Conservation (phyloP, 2,797 vertebrate genomes). For the Scomberomorus guttatus region DNA sequence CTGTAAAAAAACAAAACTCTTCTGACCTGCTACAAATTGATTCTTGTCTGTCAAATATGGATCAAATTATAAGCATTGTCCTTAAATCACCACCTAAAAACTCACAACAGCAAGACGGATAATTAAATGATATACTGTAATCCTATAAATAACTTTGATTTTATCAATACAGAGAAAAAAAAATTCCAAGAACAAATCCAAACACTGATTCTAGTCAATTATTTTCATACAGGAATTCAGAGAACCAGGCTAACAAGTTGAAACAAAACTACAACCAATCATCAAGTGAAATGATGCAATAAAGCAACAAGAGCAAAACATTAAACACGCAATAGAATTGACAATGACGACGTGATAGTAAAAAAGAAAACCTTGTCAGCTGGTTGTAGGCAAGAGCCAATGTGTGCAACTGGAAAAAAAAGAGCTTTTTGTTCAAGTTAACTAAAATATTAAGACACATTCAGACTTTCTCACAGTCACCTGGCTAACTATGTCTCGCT, state of each 20-base stretch:
- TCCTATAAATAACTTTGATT: background rate
- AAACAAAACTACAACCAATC: background rate
- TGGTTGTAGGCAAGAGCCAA: background rate
- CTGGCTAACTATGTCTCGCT: background rate
- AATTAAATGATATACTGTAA: background rate
- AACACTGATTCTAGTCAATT: background rate
- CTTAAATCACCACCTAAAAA: no score
- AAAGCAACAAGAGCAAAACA: background rate
- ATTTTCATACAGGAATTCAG: background rate
- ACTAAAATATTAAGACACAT: conserved; percentile 9
- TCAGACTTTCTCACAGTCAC: background rate
- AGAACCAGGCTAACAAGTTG: background rate
- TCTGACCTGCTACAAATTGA: background rate
- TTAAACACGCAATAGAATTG: background rate
- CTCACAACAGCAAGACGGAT: no score
- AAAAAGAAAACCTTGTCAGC: background rate
- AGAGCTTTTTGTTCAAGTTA: background rate
- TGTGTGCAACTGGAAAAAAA: background rate
- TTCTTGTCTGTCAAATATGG: no score
- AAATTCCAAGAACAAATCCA: background rate
- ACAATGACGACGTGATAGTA: background rate
- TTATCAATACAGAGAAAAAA: no score
- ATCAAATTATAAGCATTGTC: background rate
- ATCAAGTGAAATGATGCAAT: background rate
- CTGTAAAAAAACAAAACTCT: background rate